Percentiles rank a stretch among this genome's conserved stretches.
phyloP scores from a whole-genome alignment of 2,888 invertebrate species.

The Melinopterus prodromus region DNA sequence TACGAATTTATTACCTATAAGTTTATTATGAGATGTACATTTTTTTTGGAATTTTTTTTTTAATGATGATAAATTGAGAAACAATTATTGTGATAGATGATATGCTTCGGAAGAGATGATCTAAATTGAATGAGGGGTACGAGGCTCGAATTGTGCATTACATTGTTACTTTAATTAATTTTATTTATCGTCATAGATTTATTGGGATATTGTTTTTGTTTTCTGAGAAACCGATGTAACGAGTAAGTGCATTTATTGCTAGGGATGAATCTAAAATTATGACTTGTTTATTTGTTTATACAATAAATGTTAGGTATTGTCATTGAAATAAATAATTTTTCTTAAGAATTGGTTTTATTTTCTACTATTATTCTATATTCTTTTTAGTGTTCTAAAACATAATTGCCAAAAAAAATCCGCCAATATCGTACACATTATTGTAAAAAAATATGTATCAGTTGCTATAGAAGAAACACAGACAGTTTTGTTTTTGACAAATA shows the following conservation, averaged over 20 bases:
- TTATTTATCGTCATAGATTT: not conserved
- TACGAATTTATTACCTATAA: not conserved
- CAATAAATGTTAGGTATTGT: not conserved
- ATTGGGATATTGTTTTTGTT: not conserved
- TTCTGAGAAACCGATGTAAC: not conserved
- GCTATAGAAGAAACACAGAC: no score
- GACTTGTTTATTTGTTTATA: not conserved
- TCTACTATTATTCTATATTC: not conserved
- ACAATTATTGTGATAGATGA: not conserved
- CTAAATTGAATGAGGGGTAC: not conserved
- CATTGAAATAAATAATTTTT: not conserved
- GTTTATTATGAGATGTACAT: not conserved
- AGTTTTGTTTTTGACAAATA: no score
- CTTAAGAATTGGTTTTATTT: not conserved
- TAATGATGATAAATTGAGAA: no score
- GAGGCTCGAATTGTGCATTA: not conserved
- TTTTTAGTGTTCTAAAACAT: no score
- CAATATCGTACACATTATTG: no score
- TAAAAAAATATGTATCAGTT: no score
- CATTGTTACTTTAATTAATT: not conserved
- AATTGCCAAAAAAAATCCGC: no score
- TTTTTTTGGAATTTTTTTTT: no score
- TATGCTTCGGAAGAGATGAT: not conserved
- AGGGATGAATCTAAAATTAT: conserved; percentile 4
- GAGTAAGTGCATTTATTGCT: not conserved